Conservation (phyloP, 2,113 vertebrate genomes). For the Propithecus coquereli region DNA sequence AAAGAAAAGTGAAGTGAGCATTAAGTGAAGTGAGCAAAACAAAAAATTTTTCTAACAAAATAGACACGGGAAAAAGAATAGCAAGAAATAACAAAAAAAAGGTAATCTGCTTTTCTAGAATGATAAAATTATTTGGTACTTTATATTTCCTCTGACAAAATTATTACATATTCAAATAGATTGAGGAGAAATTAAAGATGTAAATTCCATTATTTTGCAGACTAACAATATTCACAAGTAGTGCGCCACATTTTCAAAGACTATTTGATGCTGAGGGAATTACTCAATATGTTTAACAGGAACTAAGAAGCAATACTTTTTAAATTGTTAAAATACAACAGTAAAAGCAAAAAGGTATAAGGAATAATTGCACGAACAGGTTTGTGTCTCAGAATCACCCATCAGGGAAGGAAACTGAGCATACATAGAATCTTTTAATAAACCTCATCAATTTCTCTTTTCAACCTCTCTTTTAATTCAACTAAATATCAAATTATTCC, state of each 20-base stretch:
- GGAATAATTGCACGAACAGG: background rate
- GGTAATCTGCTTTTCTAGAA: background rate
- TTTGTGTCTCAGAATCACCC: background rate
- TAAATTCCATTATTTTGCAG: constrained; percentile 13
- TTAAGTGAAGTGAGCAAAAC: background rate
- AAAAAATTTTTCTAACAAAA: background rate
- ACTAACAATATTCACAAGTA: constrained; percentile 4
- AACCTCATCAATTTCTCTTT: constrained; percentile 16
- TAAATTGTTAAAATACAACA: background rate
- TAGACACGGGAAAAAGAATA: background rate
- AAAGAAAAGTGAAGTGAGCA: background rate
- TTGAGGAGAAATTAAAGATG: background rate
- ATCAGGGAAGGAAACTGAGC: background rate
- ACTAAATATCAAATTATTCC: background rate
- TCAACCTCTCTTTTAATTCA: constrained; percentile 16
- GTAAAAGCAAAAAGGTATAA: background rate
- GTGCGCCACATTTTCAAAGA: background rate
- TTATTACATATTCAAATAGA: constrained; percentile 28
- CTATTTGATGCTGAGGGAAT: background rate
- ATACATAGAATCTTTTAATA: background rate
- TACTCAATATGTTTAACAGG: background rate
- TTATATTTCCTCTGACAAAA: constrained; percentile 7
- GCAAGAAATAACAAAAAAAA: background rate
- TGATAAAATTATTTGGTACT: background rate
- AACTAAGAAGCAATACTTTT: background rate